Conservation (phyloP, 2,797 vertebrate genomes). For the Morelia viridis region DNA sequence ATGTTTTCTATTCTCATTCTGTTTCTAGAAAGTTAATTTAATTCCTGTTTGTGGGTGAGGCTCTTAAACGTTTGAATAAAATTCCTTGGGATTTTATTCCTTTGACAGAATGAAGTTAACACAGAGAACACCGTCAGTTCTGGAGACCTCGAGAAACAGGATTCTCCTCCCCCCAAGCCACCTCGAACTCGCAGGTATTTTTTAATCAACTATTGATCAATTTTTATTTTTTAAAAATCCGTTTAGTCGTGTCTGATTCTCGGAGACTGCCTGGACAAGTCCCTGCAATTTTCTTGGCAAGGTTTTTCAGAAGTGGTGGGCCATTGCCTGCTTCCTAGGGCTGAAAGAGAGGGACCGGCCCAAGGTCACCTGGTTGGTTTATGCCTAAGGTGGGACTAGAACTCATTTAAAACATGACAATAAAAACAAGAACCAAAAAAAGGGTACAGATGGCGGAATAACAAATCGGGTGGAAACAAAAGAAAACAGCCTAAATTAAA, state of each 20-base stretch:
- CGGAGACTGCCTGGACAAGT: no score
- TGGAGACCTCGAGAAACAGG: conserved; percentile 84
- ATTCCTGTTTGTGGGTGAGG: background rate
- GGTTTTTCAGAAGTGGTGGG: no score
- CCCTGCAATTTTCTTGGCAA: no score
- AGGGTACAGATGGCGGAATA: background rate
- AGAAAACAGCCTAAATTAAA: no score
- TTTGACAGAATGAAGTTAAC: conserved; percentile 84
- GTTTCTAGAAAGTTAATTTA: background rate
- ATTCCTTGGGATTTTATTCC: conserved; percentile 21
- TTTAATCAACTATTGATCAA: background rate
- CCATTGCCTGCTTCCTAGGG: no score
- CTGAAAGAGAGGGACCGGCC: no score
- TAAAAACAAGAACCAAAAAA: background rate
- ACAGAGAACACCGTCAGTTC: conserved; percentile 81
- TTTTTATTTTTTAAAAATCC: no score
- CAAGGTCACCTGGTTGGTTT: no score
- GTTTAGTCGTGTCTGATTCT: no score
- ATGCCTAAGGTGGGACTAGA: no score
- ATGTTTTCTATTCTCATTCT: background rate
- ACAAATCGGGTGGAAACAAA: background rate
- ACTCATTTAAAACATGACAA: no score
- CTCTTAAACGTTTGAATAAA: conserved; percentile 38
- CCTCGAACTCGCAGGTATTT: conserved; percentile 89
- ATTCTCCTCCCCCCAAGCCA: conserved; percentile 94